These are phyloP conservation scores for Cantharis rustica DNA, from an alignment of 2,888 invertebrate species.

Conservation along the genomic window DNA sequence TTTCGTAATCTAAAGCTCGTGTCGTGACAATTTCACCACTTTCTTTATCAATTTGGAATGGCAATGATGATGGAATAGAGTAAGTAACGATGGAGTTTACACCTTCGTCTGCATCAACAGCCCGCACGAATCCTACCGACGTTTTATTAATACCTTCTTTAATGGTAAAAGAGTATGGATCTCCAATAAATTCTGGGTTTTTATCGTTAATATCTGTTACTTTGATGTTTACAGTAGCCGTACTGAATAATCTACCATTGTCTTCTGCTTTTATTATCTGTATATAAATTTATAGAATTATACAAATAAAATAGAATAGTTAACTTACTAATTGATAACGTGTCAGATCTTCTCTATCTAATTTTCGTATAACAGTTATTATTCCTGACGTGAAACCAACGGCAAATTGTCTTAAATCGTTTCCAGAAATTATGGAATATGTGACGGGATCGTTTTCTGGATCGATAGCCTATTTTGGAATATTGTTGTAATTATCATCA, in stretches of 20 bases:
- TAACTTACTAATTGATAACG: constrained; percentile 77
- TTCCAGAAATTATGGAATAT: constrained; percentile 86
- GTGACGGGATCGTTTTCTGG: constrained; percentile 86
- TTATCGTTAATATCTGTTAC: constrained; percentile 93
- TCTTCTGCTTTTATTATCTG: constrained; percentile 86
- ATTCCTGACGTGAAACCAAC: constrained; percentile 88
- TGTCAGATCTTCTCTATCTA: constrained; percentile 88
- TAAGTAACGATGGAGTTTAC: constrained; percentile 82
- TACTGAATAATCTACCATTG: constrained; percentile 79
- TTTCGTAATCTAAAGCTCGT: constrained; percentile 80
- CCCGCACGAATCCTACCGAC: constrained; percentile 80
- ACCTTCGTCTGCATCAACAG: constrained; percentile 84
- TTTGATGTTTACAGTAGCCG: constrained; percentile 84
- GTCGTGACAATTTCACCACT: constrained; percentile 80
- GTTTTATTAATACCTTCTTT: constrained; percentile 71
- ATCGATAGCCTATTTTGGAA: constrained; percentile 72
- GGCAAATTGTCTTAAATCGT: constrained; percentile 85
- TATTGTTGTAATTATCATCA: background rate
- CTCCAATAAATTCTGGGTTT: constrained; percentile 83
- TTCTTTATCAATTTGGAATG: constrained; percentile 77
- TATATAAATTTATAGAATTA: background rate
- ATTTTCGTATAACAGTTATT: constrained; percentile 80
- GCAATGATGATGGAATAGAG: constrained; percentile 76
- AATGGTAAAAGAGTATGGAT: constrained; percentile 81
- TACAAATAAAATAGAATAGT: background rate